Percentiles rank a stretch among this genome's conserved stretches.
phyloP scores from a whole-genome alignment of 2,113 vertebrate genomes.

The Vimba vimba region DNA sequence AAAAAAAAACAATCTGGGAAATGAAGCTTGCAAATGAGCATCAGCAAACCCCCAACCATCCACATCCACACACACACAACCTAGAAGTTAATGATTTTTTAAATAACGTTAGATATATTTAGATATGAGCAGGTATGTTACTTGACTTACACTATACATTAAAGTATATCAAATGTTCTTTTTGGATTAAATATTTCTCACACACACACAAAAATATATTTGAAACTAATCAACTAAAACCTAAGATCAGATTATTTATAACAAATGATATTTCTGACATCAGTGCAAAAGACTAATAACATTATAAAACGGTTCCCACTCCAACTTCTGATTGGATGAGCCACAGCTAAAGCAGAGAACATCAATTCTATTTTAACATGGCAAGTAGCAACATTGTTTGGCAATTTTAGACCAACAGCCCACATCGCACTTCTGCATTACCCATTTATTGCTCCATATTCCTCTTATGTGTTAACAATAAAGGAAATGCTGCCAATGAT shows the following conservation, averaged over 20 bases:
- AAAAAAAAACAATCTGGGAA: constrained; percentile 56
- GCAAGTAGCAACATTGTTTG: neutral
- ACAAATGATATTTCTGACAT: neutral
- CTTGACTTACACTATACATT: too few relatives aligned
- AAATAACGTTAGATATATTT: neutral
- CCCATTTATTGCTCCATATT: neutral
- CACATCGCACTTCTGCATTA: neutral
- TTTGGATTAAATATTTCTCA: neutral
- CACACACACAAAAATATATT: too few relatives aligned
- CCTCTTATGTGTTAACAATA: too few relatives aligned
- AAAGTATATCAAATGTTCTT: neutral
- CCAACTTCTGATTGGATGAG: too few relatives aligned
- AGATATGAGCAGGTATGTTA: neutral
- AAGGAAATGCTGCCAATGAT: too few relatives aligned
- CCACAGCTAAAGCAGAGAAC: too few relatives aligned
- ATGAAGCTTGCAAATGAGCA: constrained; percentile 61
- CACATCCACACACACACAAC: constrained; percentile 38
- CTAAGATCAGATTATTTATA: neutral
- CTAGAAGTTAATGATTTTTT: neutral
- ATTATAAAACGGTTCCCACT: neutral
- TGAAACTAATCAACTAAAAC: neutral
- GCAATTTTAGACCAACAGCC: neutral
- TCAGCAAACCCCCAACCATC: constrained; percentile 43
- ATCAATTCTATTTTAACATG: too few relatives aligned
- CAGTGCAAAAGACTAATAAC: neutral